phyloP scores from a whole-genome alignment of 2,797 vertebrate genomes.

The Melanotaenia pygmaea region DNA sequence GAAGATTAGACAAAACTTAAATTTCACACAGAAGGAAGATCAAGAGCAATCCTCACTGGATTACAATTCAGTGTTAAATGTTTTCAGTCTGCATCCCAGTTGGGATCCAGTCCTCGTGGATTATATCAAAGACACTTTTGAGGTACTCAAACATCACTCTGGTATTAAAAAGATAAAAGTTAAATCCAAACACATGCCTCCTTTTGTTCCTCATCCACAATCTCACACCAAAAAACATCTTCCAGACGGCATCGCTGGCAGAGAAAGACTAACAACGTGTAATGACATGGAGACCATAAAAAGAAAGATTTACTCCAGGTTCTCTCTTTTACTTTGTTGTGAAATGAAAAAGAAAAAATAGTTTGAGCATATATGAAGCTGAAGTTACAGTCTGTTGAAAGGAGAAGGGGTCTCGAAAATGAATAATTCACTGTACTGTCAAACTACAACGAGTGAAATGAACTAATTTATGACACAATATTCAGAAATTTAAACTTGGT shows the following conservation, averaged over 20 bases:
- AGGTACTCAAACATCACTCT: constrained; percentile 21
- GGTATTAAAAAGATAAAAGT: not conserved
- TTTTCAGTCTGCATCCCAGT: not conserved
- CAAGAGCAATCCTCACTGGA: not conserved
- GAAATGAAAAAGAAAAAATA: not conserved
- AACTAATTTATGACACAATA: too few relatives aligned
- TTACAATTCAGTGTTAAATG: not conserved
- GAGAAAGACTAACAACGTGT: too few relatives aligned
- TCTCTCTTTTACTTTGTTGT: too few relatives aligned
- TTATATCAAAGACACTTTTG: constrained; percentile 22
- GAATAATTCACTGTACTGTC: too few relatives aligned
- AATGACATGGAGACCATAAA: too few relatives aligned
- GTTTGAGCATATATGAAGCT: not conserved
- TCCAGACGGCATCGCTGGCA: too few relatives aligned
- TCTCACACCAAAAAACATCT: constrained; percentile 17
- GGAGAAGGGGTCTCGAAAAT: too few relatives aligned
- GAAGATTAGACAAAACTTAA: not conserved
- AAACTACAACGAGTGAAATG: too few relatives aligned
- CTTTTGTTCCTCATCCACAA: constrained; percentile 5
- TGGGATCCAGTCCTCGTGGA: constrained; percentile 15
- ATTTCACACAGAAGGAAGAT: not conserved
- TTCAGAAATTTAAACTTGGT: too few relatives aligned
- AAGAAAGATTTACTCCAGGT: too few relatives aligned
- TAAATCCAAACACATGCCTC: not conserved
- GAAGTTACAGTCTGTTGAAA: not conserved